Evolutionary conservation across 2,113 vertebrate species (phyloP).

Genomic region (Cnemophilus loriae): DNA sequence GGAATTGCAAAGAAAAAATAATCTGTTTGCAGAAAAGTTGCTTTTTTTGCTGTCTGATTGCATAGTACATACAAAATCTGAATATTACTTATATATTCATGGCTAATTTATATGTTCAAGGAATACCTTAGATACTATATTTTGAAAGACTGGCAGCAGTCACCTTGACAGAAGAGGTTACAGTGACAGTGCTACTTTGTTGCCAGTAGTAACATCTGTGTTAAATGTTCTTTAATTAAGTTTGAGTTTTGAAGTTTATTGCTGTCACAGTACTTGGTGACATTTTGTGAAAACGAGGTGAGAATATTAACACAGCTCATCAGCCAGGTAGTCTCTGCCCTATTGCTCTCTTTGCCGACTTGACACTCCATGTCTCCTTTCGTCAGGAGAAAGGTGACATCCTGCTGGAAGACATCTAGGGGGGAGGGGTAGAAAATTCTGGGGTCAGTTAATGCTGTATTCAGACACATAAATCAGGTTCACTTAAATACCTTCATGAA

Average conservation of each 20-base stretch:
- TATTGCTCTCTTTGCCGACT: rapidly evolving
- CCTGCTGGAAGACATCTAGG: not conserved
- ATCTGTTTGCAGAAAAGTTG: not conserved
- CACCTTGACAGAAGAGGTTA: constrained; percentile 3
- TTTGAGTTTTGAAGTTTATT: not conserved
- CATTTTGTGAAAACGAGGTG: not conserved
- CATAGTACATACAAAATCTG: not conserved
- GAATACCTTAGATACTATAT: not conserved
- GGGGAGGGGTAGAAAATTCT: not conserved
- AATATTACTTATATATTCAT: not conserved
- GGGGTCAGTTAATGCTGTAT: not conserved
- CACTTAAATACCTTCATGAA: not conserved
- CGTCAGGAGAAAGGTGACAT: not conserved
- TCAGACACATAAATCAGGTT: not conserved
- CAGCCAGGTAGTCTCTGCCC: not conserved
- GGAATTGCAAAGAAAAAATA: not conserved
- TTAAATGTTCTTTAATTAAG: not conserved
- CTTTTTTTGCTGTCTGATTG: not conserved
- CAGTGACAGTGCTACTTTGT: not conserved
- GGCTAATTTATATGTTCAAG: not conserved
- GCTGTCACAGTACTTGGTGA: not conserved
- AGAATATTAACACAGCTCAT: not conserved
- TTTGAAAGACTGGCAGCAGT: not conserved
- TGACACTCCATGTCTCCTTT: not conserved
- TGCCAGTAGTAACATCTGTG: not conserved